These are phyloP conservation scores for Caenorhabditis elegans DNA, from an alignment of 1,140 invertebrate genomes.

Conservation along the genomic window WBcel235 BX284602.5:7956001-7956500, in stretches of 20 bases:
- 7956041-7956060: no score
- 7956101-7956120: background rate
- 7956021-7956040: background rate
- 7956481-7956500: no score
- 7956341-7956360: background rate
- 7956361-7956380: background rate
- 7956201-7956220: background rate
- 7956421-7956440: no score
- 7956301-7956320: background rate
- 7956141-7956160: background rate
- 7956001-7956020: background rate
- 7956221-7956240: no score
- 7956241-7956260: background rate
- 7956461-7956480: no score
- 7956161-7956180: background rate
- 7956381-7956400: background rate
- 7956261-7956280: background rate
- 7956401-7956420: background rate
- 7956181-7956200: background rate
- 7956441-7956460: no score
- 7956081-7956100: slow-evolving; percentile 3
- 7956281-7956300: background rate
- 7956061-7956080: slow-evolving; percentile 17
- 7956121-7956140: background rate
- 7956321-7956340: background rate